phyloP scores from a whole-genome alignment of 2,113 vertebrate genomes.

The Hippocampus guttulatus region DNA sequence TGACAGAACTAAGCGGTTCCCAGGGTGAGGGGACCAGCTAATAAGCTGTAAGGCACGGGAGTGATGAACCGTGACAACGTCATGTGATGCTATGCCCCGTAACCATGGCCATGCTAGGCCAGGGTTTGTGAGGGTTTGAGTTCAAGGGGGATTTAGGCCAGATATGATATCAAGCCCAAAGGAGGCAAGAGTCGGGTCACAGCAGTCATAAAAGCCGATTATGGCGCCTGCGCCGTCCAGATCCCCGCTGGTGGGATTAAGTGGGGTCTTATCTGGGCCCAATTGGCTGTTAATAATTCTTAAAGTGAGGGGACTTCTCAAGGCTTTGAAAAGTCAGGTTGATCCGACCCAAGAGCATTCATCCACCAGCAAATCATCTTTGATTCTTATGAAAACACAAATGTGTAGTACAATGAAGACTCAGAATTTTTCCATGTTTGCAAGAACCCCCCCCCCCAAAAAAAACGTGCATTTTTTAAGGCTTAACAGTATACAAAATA shows the following conservation, averaged over 20 bases:
- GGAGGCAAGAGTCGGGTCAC: conserved; percentile 61
- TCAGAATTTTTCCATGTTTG: background rate
- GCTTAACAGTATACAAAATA: too few relatives aligned
- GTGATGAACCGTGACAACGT: conserved; percentile 61
- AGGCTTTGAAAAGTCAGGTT: conserved; percentile 49
- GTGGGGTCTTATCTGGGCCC: conserved; percentile 58
- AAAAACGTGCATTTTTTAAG: too few relatives aligned
- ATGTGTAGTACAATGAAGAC: background rate
- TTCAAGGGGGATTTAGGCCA: conserved; percentile 31
- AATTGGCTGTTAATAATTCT: conserved; percentile 74
- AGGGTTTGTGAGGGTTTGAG: background rate
- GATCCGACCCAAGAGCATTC: conserved; percentile 16
- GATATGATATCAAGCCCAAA: conserved; percentile 67
- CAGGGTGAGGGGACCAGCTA: conserved; percentile 68
- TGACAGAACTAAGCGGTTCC: conserved; percentile 61
- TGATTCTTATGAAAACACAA: background rate
- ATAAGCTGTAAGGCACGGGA: conserved; percentile 41
- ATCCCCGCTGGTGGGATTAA: conserved; percentile 55
- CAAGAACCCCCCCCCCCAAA: too few relatives aligned
- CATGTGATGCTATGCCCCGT: conserved; percentile 59
- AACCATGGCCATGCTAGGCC: conserved; percentile 10
- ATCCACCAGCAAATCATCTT: background rate
- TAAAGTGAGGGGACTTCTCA: conserved; percentile 61
- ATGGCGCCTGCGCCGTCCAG: conserved; percentile 46
- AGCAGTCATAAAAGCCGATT: conserved; percentile 70